Base-by-base conservation (phyloP, 2,888 invertebrate genomes). In the Mayetiola destructor region DNA sequence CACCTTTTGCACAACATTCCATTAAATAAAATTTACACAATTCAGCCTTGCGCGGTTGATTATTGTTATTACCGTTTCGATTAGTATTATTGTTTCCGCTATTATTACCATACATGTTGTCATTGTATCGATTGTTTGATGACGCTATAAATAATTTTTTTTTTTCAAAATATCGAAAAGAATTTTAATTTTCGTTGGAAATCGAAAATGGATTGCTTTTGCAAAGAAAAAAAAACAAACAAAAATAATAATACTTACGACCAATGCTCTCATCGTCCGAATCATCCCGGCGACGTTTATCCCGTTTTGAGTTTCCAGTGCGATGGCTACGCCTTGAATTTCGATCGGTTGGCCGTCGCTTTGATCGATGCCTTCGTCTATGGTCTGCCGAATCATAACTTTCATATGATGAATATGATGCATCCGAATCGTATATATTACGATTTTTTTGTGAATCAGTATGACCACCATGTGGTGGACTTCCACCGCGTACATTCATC, bases 1-100 rank as follows among this genome's bases (percentile, higher is more conserved):
- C 93, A 65, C 90, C 84, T 75, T 95, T 96, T 57, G 89, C 87
- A 75, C 96, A 96, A 70, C 90, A 90, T 63, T 92, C 92, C 84
- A 88, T 89, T 59, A 95, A 74, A 75, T 95, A 96, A 74, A 94
- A 96, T 75, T 95, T 96, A 73, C 96, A 97, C 2, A 95, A 74
- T 72, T 96, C 96, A 77, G 88, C 80, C 75, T 93, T 93, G 63
- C 90, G 81, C 1, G 86, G 86, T 48, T 35, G 48, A 23, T 48
- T 55, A 36, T 37, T 55, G 12, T 55, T 55, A 18, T 27, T 20
- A 14, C 23, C 23, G 36, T 10, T 36, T 55, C 35, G 21, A 18
- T 30, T 36, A n/a, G 4, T 14, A 23, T 37, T 37, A 16, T 16
- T 14, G 16, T 16, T 16, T 6, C 48, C 96, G 95, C 16, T 88